Conservation (phyloP, 2,797 vertebrate species). For the Corythornis leucogaster region DNA sequence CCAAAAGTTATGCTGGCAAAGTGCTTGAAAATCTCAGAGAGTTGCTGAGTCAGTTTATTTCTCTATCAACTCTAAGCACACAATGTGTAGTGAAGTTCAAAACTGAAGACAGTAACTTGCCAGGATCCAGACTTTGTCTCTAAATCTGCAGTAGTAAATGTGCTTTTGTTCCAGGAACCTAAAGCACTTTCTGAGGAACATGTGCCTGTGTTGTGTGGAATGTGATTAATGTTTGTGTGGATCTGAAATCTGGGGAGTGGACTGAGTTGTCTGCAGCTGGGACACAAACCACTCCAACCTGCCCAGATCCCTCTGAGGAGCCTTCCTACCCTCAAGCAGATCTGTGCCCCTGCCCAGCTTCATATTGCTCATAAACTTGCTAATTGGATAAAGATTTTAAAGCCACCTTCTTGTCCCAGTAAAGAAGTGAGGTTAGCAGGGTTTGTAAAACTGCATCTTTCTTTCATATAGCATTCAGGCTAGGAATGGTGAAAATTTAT, state of each 20-base stretch:
- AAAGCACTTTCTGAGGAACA: neutral
- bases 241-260: neutral
- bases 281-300: neutral
- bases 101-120: neutral
- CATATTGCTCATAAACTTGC: no score
- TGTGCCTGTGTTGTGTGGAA: neutral
- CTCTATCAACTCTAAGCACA: neutral
- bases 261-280: neutral
- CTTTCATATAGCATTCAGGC: neutral
- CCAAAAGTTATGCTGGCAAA: neutral
- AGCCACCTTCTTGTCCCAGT: neutral
- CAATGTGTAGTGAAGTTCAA: neutral
- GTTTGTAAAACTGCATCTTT: neutral
- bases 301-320: no score
- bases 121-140: neutral
- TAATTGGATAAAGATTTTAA: no score
- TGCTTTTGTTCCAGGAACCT: neutral
- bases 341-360: no score
- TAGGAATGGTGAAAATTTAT: neutral
- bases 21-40: neutral
- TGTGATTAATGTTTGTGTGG: neutral
- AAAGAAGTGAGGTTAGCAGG: neutral
- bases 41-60: conserved; percentile 3
- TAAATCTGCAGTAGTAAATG: neutral
- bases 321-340: no score